Percentiles rank a stretch among this genome's conserved stretches.
Conservation (phyloP, 2,113 vertebrate genomes). For the Lagopus muta region DNA sequence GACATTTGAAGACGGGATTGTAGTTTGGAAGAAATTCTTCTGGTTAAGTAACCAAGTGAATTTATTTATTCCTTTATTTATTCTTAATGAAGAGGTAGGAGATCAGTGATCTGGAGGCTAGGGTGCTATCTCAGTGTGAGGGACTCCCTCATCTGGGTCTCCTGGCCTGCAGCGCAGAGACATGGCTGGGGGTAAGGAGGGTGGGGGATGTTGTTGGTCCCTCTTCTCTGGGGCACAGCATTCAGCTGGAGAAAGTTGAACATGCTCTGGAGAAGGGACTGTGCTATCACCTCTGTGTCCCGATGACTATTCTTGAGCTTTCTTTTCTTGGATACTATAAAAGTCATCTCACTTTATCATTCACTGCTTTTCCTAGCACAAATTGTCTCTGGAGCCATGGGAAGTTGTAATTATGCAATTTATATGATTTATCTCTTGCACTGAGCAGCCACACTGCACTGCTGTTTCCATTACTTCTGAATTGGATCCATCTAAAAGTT, state of each 20-base stretch:
- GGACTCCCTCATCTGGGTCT: background rate
- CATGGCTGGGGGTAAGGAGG: background rate
- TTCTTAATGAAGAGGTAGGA: background rate
- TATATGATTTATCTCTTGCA: constrained; percentile 51
- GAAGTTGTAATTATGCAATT: constrained; percentile 46
- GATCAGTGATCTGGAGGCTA: background rate
- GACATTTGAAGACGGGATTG: background rate
- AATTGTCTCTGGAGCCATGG: background rate
- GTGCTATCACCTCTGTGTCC: background rate
- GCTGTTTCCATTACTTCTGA: constrained; percentile 7
- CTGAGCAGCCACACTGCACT: background rate
- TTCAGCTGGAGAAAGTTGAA: background rate
- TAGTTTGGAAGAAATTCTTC: background rate
- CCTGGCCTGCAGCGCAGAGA: fast-evolving
- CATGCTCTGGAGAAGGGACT: fast-evolving
- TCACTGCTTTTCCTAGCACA: background rate
- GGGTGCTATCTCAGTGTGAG: background rate
- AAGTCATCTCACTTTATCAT: background rate
- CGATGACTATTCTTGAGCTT: background rate
- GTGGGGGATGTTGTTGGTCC: fast-evolving
- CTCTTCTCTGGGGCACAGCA: no score
- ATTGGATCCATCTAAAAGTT: constrained; percentile 8
- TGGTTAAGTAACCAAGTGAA: background rate
- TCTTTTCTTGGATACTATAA: background rate
- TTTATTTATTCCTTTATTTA: background rate